Percentiles rank a stretch among this genome's conserved stretches.
These are phyloP conservation scores for Neodiprion virginianus DNA, from an alignment of 1,140 invertebrate species.

Conservation along the genomic window DNA sequence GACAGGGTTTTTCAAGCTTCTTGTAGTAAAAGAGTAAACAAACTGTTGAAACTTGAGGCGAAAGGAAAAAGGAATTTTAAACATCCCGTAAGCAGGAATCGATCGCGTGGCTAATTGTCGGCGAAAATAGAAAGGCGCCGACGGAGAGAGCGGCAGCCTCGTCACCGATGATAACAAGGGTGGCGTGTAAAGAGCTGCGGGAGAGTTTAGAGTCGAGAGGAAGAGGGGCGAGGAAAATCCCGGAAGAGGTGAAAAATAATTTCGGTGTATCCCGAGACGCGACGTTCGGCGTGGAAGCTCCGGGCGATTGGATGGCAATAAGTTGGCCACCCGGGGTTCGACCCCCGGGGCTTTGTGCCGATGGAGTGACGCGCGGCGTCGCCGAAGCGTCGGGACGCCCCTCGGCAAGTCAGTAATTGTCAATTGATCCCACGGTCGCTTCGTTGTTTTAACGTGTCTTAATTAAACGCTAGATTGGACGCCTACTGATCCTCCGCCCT, in stretches of 20 bases:
- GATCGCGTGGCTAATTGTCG: too few relatives aligned
- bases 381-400: conserved; percentile 1
- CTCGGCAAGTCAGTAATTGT: conserved; percentile 1
- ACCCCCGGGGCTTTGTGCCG: not conserved
- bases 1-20: too few relatives aligned
- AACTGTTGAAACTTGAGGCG: too few relatives aligned
- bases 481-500: conserved; percentile 3
- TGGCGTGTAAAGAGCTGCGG: too few relatives aligned
- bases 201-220: too few relatives aligned
- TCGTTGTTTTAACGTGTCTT: conserved; percentile 4
- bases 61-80: too few relatives aligned
- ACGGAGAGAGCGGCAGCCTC: too few relatives aligned
- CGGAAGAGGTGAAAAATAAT: not conserved
- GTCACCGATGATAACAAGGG: too few relatives aligned
- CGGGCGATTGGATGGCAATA: conserved; percentile 1
- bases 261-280: not conserved
- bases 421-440: conserved; percentile 2
- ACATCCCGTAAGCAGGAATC: too few relatives aligned
- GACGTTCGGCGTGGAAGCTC: not conserved
- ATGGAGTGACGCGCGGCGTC: conserved; percentile 6
- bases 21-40: too few relatives aligned
- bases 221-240: not conserved
- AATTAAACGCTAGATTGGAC: conserved; percentile 1
- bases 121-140: too few relatives aligned
- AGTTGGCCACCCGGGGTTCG: conserved; percentile 6